Percentiles rank a stretch among this genome's conserved stretches.
Evolutionary conservation across 1,140 invertebrate species (phyloP).

Genomic region (Theocolax elegans): DNA sequence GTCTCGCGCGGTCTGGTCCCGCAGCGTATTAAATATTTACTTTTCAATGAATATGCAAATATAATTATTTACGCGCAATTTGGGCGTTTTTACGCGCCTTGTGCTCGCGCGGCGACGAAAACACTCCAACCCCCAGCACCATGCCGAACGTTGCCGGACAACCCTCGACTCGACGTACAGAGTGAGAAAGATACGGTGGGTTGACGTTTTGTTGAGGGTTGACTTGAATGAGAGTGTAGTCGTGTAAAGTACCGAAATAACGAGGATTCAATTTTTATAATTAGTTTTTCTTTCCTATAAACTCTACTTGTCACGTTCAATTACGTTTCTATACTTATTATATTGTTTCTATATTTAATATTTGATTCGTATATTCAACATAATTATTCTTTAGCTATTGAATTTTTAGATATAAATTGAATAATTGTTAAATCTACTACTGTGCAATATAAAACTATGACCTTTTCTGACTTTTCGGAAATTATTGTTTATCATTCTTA

Average conservation of each 20-base stretch:
- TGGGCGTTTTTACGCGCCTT: slow-evolving; percentile 63
- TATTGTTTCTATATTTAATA: too few species aligned
- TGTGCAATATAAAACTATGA: too few species aligned
- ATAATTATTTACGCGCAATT: slow-evolving; percentile 69
- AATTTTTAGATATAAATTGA: too few species aligned
- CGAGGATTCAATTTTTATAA: slow-evolving; percentile 40
- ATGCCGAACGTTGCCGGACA: slow-evolving; percentile 15
- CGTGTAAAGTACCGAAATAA: slow-evolving; percentile 33
- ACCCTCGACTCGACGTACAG: slow-evolving; percentile 34
- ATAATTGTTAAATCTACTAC: too few species aligned
- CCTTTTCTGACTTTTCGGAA: too few species aligned
- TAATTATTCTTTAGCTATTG: too few species aligned
- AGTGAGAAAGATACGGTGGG: slow-evolving; percentile 46
- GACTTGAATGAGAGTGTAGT: neutral
- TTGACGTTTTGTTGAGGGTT: slow-evolving; percentile 28
- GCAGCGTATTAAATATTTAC: slow-evolving; percentile 66
- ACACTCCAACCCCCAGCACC: slow-evolving; percentile 41
- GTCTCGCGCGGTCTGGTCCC: neutral
- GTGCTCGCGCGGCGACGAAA: slow-evolving; percentile 36
- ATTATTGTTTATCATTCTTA: too few species aligned
- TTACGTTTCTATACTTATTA: neutral
- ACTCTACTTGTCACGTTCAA: neutral
- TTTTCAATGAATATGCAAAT: slow-evolving; percentile 70
- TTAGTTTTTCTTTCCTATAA: slow-evolving; percentile 22
- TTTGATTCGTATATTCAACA: too few species aligned